Evolutionary conservation across 2,113 vertebrate species (phyloP).

Genomic region (Orientallactaga bullata): DNA sequence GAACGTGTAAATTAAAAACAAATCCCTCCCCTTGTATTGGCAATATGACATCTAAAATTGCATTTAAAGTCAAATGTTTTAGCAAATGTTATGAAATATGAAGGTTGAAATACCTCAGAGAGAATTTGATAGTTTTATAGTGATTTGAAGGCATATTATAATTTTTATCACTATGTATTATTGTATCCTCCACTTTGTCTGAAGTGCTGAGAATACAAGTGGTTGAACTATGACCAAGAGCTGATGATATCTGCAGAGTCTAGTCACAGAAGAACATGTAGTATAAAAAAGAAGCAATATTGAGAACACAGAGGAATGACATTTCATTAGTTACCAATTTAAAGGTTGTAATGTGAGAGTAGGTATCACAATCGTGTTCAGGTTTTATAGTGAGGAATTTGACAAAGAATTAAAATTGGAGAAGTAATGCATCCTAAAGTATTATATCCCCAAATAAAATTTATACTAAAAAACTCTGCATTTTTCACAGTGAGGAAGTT

Average conservation of each 20-base stretch:
- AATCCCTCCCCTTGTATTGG: conserved; percentile 14
- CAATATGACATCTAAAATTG: conserved; percentile 1
- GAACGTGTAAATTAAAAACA: conserved; percentile 5
- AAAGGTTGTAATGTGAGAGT: neutral
- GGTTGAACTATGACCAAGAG: neutral
- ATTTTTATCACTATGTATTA: neutral
- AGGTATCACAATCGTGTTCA: neutral
- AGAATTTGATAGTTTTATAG: neutral
- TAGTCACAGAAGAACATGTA: neutral
- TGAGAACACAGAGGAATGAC: neutral
- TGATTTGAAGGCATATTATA: neutral
- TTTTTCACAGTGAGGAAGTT: neutral
- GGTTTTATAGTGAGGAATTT: neutral
- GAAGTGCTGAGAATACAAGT: neutral
- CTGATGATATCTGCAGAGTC: neutral
- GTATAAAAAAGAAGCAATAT: neutral
- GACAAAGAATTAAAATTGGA: neutral
- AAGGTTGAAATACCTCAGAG: conserved; percentile 30
- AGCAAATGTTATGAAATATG: conserved; percentile 48
- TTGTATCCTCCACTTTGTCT: neutral
- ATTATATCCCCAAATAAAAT: conserved; percentile 2
- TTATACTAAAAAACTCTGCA: neutral
- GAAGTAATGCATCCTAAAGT: neutral
- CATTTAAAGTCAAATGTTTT: conserved; percentile 44
- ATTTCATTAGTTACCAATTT: too few species aligned